These are phyloP conservation scores for Dipodomys stephensi DNA, from an alignment of 2,113 vertebrate genomes.

Conservation along the genomic window DNA sequence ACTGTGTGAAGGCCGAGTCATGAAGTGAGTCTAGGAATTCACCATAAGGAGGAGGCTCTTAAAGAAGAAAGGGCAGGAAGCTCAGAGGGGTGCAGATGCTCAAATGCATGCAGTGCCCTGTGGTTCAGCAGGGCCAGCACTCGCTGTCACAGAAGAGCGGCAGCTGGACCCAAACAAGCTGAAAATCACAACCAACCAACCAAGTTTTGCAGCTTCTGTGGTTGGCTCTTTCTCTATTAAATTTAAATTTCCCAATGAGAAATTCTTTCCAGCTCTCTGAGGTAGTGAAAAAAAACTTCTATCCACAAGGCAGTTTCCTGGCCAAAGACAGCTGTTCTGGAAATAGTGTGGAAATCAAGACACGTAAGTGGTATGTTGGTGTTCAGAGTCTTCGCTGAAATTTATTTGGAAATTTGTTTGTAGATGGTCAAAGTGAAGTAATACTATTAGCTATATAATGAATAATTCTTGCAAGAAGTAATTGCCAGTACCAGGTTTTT, in stretches of 20 bases:
- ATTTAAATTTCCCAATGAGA: slow-evolving; percentile 48
- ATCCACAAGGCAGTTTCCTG: neutral
- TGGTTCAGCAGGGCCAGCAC: neutral
- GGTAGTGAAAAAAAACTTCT: slow-evolving; percentile 11
- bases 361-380: slow-evolving; percentile 38
- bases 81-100: neutral
- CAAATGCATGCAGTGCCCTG: neutral
- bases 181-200: neutral
- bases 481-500: neutral
- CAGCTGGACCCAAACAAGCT: neutral
- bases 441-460: neutral
- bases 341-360: neutral
- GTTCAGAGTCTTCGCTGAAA: slow-evolving; percentile 44
- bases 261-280: neutral
- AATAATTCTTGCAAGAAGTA: neutral
- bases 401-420: slow-evolving; percentile 38
- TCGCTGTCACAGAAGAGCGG: slow-evolving; percentile 8
- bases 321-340: slow-evolving; percentile 53
- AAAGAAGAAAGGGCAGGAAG: neutral
- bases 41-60: neutral
- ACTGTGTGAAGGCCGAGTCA: no score
- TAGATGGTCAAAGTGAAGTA: slow-evolving; percentile 29
- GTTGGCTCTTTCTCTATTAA: neutral
- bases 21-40: neutral
- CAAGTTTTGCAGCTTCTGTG: slow-evolving; percentile 32